Base-by-base conservation (phyloP, 2,888 invertebrate species). In the Operophtera brumata region DNA sequence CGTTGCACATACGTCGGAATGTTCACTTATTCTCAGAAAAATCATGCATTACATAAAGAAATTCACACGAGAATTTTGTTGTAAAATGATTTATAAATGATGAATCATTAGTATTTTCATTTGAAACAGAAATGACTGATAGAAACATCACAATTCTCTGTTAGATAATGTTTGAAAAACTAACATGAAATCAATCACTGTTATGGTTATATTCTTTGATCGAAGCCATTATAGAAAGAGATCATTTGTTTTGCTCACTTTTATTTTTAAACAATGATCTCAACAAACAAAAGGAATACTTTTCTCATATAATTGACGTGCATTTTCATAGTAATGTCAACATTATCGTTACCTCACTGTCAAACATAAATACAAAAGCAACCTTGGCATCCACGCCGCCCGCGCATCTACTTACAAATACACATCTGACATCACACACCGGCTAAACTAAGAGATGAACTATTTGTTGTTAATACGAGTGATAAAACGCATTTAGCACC, bases 321-420 rank as follows among this genome's bases (percentile, higher is more conserved):
- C 9, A 13, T 36, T 36, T 36, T 8, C 13, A 7, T 36, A 36
- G 36, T 13, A 20, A 8, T 47, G 41, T 40, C 47, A 53, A 48
- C 48, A 54, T 39, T 47, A 26, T 47, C 36, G 26, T 59, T 52
- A 43, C 48, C 43, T 34, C 53, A 37, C 36, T 42, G 37, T 4
- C 20, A 64, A 66, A 65, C 65, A 65, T 72, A 73, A 73, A 75
- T 65, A 73, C 55, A 62, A 67, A 47, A 62, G 54, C 67, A 71
- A 73, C 78, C 78, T 80, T 80, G 80, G 76, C 74, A 71, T 67
- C 70, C 56, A 66, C 65, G 68, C 64, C 59, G 72, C 69, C 64
- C 59, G 72, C 73, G 74, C 73, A 61, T 67, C 65, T 60, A 54
- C 53, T 61, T 67, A 71, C 69, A 75, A 70, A 75, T 72, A 77